Evolutionary conservation across 2,113 vertebrate genomes (phyloP).

Genomic region (Siniperca knerii): DNA sequence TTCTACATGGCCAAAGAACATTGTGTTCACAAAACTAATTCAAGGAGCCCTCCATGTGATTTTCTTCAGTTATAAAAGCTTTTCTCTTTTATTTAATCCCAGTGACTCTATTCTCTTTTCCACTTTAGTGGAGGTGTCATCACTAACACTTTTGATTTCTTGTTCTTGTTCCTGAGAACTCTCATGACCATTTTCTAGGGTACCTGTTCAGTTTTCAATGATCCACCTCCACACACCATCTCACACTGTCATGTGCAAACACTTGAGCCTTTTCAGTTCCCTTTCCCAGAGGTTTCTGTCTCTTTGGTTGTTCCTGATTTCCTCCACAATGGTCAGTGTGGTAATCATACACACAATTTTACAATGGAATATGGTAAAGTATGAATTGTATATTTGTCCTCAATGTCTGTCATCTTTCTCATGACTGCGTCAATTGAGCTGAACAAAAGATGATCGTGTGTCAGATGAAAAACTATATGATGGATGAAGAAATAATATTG

Average conservation of each 20-base stretch:
- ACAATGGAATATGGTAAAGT: background rate
- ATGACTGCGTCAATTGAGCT: background rate
- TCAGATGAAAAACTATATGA: background rate
- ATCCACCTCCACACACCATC: background rate
- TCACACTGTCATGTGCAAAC: background rate
- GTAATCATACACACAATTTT: background rate
- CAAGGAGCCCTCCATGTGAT: background rate
- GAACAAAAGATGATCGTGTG: background rate
- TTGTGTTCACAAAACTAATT: background rate
- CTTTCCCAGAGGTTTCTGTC: conserved; percentile 44
- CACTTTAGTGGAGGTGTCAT: background rate
- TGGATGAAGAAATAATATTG: background rate
- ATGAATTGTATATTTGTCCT: background rate
- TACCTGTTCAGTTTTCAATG: conserved; percentile 40
- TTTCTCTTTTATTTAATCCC: background rate
- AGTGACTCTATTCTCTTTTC: conserved; percentile 20
- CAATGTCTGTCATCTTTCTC: background rate
- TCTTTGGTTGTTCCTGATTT: conserved; percentile 20
- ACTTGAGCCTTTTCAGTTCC: conserved; percentile 35
- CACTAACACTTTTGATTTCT: background rate
- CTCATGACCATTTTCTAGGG: background rate
- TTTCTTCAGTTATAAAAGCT: background rate
- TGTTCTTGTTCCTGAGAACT: conserved; percentile 52
- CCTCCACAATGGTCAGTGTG: background rate
- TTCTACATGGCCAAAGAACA: background rate